Evolutionary conservation across 2,797 vertebrate species (phyloP), one percentile per base, ranked within the genome.

Genomic region (Smutsia temminckii): DNA sequence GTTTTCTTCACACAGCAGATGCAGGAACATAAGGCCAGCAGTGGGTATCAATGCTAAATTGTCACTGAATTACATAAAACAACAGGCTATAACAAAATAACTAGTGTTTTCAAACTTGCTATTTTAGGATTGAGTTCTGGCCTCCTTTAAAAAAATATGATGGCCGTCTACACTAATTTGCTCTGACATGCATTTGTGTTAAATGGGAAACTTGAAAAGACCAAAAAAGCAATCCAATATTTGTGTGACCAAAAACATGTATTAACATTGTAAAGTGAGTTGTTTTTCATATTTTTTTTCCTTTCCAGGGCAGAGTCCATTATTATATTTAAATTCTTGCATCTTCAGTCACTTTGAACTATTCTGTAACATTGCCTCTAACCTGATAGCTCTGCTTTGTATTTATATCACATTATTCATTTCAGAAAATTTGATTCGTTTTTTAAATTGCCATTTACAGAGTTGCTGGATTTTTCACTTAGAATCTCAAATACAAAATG

Each of bases 21-120:
- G 98, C 96, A 61, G 94, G 93, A 97, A 97, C 98, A 72, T 98
- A 98, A 98, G 98, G 97, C 97, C 98, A 98, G 96, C 98, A 97
- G 97, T 98, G 98, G 98, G 98, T 97, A 98, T 96, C 95, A 57
- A 91, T 96, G 97, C 95, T 94, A 61, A 98, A 98, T 96, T 98
- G 97, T 98, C 94, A 96, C 95, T 97, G 96, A 96, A 96, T 98
- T 97, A 97, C 95, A 97, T 92, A 96, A 97, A 97, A 98, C 96
- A 98, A 97, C 97, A 97, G 95, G 94, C 96, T 96, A 77, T 93
- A 79, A 94, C 92, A 96, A 96, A 97, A 97, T 96, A 96, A 85
- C 95, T 91, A 84, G 72, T 98, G 96, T 97, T 98, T 94, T 97
- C 97, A 97, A 98, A 98, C 97, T 97, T 97, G 68, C 93, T 97